Evolutionary conservation across 2,797 vertebrate species (phyloP).

Genomic region (Margarornis squamiger): DNA sequence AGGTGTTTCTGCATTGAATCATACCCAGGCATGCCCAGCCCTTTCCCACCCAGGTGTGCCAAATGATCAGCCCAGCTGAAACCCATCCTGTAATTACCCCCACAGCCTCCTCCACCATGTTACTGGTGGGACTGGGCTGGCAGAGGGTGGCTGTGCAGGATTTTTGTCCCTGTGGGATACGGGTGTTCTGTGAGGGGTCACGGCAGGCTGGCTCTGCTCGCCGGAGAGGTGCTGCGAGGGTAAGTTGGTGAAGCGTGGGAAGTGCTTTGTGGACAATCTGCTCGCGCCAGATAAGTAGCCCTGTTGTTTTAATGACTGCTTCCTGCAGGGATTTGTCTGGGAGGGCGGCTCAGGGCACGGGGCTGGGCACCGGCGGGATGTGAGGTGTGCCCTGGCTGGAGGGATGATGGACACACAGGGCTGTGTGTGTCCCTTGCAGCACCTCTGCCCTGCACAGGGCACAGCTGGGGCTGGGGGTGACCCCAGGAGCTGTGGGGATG

Average conservation of each 20-base stretch:
- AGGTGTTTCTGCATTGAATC: neutral
- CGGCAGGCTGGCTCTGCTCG: rapidly evolving
- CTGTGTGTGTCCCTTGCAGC: neutral
- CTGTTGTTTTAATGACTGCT: neutral
- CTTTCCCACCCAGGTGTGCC: neutral
- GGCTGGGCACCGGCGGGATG: neutral
- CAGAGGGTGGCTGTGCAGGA: neutral
- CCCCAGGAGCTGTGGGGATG: rapidly evolving
- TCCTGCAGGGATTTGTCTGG: neutral
- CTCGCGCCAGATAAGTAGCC: neutral
- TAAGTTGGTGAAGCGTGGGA: neutral
- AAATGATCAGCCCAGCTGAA: neutral
- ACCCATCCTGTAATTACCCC: neutral
- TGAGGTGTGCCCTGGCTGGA: rapidly evolving
- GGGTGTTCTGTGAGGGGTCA: rapidly evolving
- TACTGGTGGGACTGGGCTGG: rapidly evolving
- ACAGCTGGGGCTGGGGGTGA: neutral
- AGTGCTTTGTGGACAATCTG: neutral
- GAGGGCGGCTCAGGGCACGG: neutral
- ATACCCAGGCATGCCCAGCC: rapidly evolving
- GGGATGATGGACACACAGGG: rapidly evolving
- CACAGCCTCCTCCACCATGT: rapidly evolving
- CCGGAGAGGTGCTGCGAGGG: neutral
- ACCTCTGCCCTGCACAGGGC: rapidly evolving
- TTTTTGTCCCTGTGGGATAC: rapidly evolving